Base-by-base conservation (phyloP, 1,140 invertebrate genomes). In the Scaptodrosophila lebanonensis region DNA sequence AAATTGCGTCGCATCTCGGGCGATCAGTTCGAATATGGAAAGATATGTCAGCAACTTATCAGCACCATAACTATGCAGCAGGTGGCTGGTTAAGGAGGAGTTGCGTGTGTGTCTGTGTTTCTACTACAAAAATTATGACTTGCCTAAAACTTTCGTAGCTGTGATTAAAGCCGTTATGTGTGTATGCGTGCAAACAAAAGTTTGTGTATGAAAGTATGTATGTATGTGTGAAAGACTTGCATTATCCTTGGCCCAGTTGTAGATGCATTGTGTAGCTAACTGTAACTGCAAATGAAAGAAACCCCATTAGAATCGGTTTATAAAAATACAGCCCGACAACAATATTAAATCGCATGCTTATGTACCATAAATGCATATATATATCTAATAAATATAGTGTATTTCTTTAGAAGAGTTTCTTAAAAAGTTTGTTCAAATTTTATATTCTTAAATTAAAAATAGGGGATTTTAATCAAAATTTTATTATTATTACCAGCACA, bases 1-100 rank as follows among this genome's bases (percentile, higher is more conserved):
- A 97, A 97, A 79, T 92, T 98, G 90, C 88, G 95, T 50, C 89
- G 95, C 83, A 95, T 98, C 59, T 97, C 95, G 0, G 96, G 96
- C 1, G 95, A 98, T 88, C 94, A 95, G 86, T 89, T 93, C 54
- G 94, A 96, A 83, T 97, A 97, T 84, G 94, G 93, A 57, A 94
- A 95, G 85, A 90, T 97, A 9, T 97, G 95, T 88, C 93, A 96
- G 79, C 94, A 97, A 85, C 88, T 98, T 43, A 94, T 98, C 35
- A 94, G 94, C 36, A 95, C 94, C 83, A 93, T 97, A 87, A 93
- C 92, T 60, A 93, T 93, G 86, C 93, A 86, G 66, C 83, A 85
- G 61, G 83, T 85, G 51, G 83, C 71, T 15, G 83, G 77, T 35
- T 85, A 63, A 45, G 15, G 8, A 13, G 25, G n/a, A 33, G 5